Percentiles rank a stretch among this genome's conserved stretches.
Evolutionary conservation across 2,797 vertebrate genomes (phyloP).

Genomic region (Salmo trutta): DNA sequence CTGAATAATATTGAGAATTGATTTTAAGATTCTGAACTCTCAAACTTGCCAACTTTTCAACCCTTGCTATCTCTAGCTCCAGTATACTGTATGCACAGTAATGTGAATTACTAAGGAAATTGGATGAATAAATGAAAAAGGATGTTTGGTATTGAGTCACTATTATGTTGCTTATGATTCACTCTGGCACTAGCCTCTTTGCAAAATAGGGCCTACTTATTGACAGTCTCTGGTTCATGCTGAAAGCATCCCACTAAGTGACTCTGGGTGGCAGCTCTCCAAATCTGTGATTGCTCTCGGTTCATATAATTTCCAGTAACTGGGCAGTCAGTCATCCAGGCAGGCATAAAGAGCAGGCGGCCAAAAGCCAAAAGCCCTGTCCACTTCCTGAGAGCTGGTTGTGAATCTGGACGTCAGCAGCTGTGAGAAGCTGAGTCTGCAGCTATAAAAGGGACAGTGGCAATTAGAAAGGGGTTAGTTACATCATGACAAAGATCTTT

Average conservation of each 20-base stretch:
- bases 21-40: background rate
- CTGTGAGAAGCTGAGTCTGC: background rate
- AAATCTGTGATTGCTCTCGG: background rate
- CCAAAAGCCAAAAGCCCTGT: background rate
- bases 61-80: background rate
- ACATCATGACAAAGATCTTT: background rate
- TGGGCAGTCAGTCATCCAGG: background rate
- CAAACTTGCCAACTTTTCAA: background rate
- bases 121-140: background rate
- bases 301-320: constrained; percentile 3
- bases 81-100: background rate
- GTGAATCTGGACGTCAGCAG: background rate
- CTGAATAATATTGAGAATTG: no score
- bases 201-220: background rate
- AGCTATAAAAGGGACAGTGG: background rate
- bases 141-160: background rate
- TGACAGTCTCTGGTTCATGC: background rate
- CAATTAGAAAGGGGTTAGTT: background rate
- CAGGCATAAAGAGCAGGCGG: background rate
- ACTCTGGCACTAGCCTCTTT: background rate
- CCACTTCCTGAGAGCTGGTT: background rate
- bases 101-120: background rate
- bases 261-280: background rate
- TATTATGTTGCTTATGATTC: background rate
- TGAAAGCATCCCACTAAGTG: background rate